Conservation (phyloP, 2,113 vertebrate species). For the Actinemys pallida region DNA sequence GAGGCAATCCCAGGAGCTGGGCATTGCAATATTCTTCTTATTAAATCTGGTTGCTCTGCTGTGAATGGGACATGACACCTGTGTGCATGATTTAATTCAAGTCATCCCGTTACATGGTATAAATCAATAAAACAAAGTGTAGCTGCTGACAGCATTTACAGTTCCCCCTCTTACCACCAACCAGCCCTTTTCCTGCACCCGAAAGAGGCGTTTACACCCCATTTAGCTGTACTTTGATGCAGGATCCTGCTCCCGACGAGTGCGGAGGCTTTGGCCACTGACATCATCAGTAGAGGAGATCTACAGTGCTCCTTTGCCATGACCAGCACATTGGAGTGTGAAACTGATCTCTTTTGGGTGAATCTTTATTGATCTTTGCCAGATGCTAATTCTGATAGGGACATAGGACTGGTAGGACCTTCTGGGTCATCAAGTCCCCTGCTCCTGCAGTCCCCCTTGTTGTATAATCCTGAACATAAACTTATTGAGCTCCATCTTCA, state of each 20-base stretch:
- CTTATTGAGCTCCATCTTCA: no score
- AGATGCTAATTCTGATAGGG: not conserved
- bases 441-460: no score
- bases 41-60: slow-evolving; percentile 27
- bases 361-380: not conserved
- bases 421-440: no score
- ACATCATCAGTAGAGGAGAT: slow-evolving; percentile 65
- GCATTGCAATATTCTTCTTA: not conserved
- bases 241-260: slow-evolving; percentile 34
- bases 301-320: slow-evolving; percentile 63
- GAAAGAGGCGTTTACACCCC: slow-evolving; percentile 75
- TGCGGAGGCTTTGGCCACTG: slow-evolving; percentile 43
- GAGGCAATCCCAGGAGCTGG: not conserved
- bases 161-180: slow-evolving; percentile 41
- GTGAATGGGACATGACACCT: slow-evolving; percentile 54
- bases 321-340: slow-evolving; percentile 32
- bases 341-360: not conserved
- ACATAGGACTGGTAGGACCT: not conserved
- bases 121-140: slow-evolving; percentile 56
- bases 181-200: slow-evolving; percentile 49
- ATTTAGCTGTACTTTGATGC: slow-evolving; percentile 68
- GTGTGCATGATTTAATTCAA: slow-evolving; percentile 20
- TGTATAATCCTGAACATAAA: no score
- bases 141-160: slow-evolving; percentile 22
- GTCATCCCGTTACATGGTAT: slow-evolving; percentile 37